These are phyloP conservation scores for Fopius arisanus DNA, from an alignment of 1,140 invertebrate genomes.

Conservation along the genomic window DNA sequence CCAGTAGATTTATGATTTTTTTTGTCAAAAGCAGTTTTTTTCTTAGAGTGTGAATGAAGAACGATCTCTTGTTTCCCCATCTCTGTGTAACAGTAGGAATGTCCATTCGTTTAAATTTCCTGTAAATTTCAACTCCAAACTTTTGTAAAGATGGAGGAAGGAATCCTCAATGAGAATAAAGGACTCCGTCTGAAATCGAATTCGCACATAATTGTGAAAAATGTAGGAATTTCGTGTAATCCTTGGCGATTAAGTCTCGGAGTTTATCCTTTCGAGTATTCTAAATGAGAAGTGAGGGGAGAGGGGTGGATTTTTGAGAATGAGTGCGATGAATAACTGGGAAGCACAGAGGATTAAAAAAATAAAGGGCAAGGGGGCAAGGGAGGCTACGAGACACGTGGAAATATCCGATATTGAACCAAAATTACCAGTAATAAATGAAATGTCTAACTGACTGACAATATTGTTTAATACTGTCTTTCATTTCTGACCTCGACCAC, in stretches of 20 bases:
- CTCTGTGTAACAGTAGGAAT: not conserved
- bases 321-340: not conserved
- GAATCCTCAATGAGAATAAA: not conserved
- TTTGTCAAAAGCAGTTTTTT: no score
- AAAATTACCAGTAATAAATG: slow-evolving; percentile 1
- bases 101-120: not conserved
- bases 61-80: not conserved
- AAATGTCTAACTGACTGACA: slow-evolving; percentile 7
- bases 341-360: slow-evolving; percentile 6
- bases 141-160: not conserved
- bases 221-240: slow-evolving; percentile 6
- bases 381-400: not conserved
- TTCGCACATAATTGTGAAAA: slow-evolving; percentile 7
- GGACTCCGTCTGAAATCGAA: not conserved
- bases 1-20: no score
- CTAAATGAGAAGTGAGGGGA: not conserved
- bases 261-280: slow-evolving; percentile 1
- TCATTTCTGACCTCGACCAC: not conserved
- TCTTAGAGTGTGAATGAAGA: no score
- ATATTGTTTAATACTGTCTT: not conserved
- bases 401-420: slow-evolving; percentile 11
- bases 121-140: not conserved
- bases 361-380: not conserved
- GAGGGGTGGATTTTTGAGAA: not conserved
- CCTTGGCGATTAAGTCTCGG: not conserved